These are phyloP conservation scores for Sebastes melanostomus DNA, from an alignment of 2,797 vertebrate genomes.

Conservation along the genomic window DNA sequence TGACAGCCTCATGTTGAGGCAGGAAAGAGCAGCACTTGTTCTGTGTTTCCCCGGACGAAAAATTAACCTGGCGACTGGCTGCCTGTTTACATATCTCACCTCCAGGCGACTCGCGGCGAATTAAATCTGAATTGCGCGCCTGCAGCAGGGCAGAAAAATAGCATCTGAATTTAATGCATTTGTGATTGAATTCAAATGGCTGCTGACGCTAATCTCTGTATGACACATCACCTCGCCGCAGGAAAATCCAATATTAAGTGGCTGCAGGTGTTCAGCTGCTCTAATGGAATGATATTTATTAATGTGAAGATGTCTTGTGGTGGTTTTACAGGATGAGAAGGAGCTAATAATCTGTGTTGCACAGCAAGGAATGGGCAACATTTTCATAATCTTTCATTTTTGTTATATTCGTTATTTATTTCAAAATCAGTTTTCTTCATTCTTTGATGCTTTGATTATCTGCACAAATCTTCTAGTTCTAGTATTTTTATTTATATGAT, in stretches of 20 bases:
- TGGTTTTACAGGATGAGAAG: background rate
- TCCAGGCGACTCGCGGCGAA: constrained; percentile 33
- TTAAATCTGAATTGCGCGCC: constrained; percentile 37
- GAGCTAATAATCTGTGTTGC: background rate
- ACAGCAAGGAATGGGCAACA: background rate
- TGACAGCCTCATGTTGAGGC: background rate
- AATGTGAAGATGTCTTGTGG: constrained; percentile 19
- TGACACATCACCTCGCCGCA: constrained; percentile 37
- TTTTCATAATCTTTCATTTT: background rate
- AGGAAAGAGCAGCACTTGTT: constrained; percentile 21
- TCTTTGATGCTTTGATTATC: background rate
- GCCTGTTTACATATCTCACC: constrained; percentile 39
- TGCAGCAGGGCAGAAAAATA: constrained; percentile 18
- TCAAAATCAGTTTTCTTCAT: background rate
- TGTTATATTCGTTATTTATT: background rate
- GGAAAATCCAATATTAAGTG: constrained; percentile 52
- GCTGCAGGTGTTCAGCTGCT: constrained; percentile 57
- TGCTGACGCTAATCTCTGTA: constrained; percentile 53
- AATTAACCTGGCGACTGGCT: constrained; percentile 1
- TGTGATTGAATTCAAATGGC: constrained; percentile 46
- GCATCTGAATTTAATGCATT: constrained; percentile 35
- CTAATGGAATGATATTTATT: constrained; percentile 61
- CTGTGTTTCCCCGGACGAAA: background rate
- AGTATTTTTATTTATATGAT: background rate
- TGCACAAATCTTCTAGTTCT: background rate